A percentile compares a stretch with the other conserved stretches of the same genome.
phyloP scores from a whole-genome alignment of 2,113 vertebrate species.

The Pitta sordida region DNA sequence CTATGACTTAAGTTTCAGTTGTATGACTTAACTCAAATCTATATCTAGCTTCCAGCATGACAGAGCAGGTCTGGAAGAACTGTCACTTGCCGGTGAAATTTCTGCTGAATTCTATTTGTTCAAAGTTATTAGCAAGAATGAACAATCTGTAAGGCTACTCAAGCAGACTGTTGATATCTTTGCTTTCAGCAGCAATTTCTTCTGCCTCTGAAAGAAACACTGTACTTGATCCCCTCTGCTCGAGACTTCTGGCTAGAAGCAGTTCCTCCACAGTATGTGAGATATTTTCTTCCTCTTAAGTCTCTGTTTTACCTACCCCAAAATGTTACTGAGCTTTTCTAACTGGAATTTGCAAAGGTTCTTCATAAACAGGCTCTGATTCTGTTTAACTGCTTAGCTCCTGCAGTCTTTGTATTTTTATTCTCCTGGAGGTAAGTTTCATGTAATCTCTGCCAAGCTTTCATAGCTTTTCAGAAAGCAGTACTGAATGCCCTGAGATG shows the following conservation, averaged over 20 bases:
- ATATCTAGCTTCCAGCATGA: not conserved
- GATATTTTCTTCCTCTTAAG: not conserved
- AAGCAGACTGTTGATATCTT: not conserved
- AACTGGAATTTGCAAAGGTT: not conserved
- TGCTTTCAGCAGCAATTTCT: conserved; percentile 17
- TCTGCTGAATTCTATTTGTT: not conserved
- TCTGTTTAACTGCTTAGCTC: not conserved
- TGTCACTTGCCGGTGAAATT: not conserved
- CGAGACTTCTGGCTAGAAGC: not conserved
- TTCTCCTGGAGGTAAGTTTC: not conserved
- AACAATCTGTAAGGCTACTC: not conserved
- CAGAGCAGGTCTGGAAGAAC: not conserved
- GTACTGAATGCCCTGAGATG: not conserved
- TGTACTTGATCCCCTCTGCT: not conserved
- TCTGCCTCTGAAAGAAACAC: not conserved
- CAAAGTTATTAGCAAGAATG: not conserved
- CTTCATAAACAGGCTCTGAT: not conserved
- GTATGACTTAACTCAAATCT: not conserved
- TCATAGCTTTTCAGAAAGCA: not conserved
- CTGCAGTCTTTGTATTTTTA: not conserved
- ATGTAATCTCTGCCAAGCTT: not conserved
- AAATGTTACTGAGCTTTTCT: not conserved
- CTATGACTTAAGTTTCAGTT: not conserved
- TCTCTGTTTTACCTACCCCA: not conserved
- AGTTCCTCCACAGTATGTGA: not conserved